Evolutionary conservation across 1,140 invertebrate species (phyloP), one percentile per base, ranked within the genome.

Genomic region (Drosophila biarmipes): DNA sequence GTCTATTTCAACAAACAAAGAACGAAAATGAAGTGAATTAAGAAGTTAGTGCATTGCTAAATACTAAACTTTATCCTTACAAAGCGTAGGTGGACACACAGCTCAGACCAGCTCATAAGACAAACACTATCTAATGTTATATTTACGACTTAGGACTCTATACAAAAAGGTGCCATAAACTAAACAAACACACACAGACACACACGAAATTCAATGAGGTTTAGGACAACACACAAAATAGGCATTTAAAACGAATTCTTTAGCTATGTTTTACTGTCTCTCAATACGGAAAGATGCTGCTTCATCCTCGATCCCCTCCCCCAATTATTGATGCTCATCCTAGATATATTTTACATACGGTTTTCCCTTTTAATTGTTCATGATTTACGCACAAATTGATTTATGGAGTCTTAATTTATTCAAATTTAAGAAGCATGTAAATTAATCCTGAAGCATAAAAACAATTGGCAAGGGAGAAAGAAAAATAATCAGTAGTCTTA

Each of bases 221-320:
- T 76, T 85, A 80, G 80, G 80, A 84, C 72, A 80, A 84, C 76
- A 80, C 76, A 80, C 76, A 72, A 84, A 80, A 84, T 76, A 85
- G 80, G 80, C 80, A 84, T 84, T 84, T 84, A 84, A 79, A 73
- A 72, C 37, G 17, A 51, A 49, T 71, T 71, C 35, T 43, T 45
- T 54, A 29, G 14, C 17, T 31, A 54, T 43, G 56, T 52, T 58
- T 58, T 43, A 43, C 38, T 61, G 17, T 59, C 38, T 52, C 48
- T 52, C 40, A 52, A 49, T 63, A 49, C 40, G 51, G 42, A 34
- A 71, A 72, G 24, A 73, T 49, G 37, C 52, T 69, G 68, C 71
- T 73, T 54, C 42, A 35, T 15, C 51, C 42, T 29, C 17, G 7
- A n/a, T n/a, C 31, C 43, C 24, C 67, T 17, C 43, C 38, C 67